These are phyloP conservation scores for Troglohyphantes excavatus DNA, from an alignment of 2,888 invertebrate species.

Conservation along the genomic window DNA sequence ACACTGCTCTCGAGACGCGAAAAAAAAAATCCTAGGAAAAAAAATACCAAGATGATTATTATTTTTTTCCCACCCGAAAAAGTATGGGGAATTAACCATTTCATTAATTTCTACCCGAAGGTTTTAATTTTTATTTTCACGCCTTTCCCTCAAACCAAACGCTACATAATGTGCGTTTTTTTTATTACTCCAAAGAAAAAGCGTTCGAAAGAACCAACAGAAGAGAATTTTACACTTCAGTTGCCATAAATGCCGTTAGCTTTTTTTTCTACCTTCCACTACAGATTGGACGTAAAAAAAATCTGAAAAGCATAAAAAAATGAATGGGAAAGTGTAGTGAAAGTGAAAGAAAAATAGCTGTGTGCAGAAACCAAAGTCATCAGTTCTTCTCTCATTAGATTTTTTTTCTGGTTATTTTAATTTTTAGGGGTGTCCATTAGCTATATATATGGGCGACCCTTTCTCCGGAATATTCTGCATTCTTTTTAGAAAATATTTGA, in stretches of 20 bases:
- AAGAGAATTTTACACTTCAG: slow-evolving; percentile 67
- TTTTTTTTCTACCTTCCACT: slow-evolving; percentile 36
- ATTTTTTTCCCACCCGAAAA: slow-evolving; percentile 48
- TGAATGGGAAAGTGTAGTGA: slow-evolving; percentile 47
- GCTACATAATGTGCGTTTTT: slow-evolving; percentile 44
- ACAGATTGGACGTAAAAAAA: slow-evolving; percentile 26
- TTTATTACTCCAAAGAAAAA: slow-evolving; percentile 10
- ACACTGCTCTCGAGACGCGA: not conserved
- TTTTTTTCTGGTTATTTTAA: slow-evolving; percentile 33
- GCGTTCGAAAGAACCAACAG: slow-evolving; percentile 41
- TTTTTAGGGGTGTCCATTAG: slow-evolving; percentile 60
- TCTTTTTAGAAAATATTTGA: slow-evolving; percentile 32
- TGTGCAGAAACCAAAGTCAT: slow-evolving; percentile 62
- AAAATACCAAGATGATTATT: slow-evolving; percentile 42
- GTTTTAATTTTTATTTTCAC: slow-evolving; percentile 71
- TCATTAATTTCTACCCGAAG: slow-evolving; percentile 72
- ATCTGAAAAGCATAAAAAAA: slow-evolving; percentile 11
- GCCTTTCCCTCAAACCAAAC: slow-evolving; percentile 35
- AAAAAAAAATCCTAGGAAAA: slow-evolving; percentile 35
- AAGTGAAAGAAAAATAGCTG: slow-evolving; percentile 40
- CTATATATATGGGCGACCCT: slow-evolving; percentile 7
- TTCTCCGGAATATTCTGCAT: slow-evolving; percentile 28
- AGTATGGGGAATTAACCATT: slow-evolving; percentile 67
- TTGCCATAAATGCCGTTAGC: slow-evolving; percentile 50
- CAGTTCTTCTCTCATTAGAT: slow-evolving; percentile 50